Conservation (phyloP, 2,888 invertebrate genomes). For the Nephrotoma appendiculata region DNA sequence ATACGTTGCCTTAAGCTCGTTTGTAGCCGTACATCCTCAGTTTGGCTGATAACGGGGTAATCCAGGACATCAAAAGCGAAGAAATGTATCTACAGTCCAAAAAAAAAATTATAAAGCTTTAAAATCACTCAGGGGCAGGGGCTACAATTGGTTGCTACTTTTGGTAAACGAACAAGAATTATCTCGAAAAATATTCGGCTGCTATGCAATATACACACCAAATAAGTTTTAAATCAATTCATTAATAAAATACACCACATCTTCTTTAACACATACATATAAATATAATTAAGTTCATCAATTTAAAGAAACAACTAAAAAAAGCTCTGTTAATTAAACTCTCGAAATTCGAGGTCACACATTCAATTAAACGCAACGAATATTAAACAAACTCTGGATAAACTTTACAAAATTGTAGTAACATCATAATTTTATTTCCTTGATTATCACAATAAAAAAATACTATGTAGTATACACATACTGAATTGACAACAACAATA, state of each 20-base stretch:
- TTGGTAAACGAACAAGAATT: too few relatives aligned
- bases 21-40: too few relatives aligned
- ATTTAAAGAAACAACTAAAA: not conserved
- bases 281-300: not conserved
- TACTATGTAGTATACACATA: not conserved
- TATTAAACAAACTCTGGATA: not conserved
- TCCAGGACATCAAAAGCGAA: too few relatives aligned
- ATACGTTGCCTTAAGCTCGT: too few relatives aligned
- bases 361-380: not conserved
- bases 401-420: not conserved
- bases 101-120: too few relatives aligned
- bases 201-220: too few relatives aligned
- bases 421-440: not conserved
- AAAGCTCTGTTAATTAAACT: not conserved
- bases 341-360: not conserved
- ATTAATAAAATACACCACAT: not conserved
- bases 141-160: too few relatives aligned
- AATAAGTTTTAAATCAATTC: not conserved
- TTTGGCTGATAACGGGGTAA: too few relatives aligned
- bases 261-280: not conserved
- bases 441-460: not conserved
- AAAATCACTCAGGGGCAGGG: too few relatives aligned
- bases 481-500: not conserved
- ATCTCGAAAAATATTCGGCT: too few relatives aligned
- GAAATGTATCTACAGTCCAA: too few relatives aligned